A percentile compares a stretch with the other conserved stretches of the same genome.
Conservation (phyloP, 2,113 vertebrate genomes). For the Crypturellus undulatus region DNA sequence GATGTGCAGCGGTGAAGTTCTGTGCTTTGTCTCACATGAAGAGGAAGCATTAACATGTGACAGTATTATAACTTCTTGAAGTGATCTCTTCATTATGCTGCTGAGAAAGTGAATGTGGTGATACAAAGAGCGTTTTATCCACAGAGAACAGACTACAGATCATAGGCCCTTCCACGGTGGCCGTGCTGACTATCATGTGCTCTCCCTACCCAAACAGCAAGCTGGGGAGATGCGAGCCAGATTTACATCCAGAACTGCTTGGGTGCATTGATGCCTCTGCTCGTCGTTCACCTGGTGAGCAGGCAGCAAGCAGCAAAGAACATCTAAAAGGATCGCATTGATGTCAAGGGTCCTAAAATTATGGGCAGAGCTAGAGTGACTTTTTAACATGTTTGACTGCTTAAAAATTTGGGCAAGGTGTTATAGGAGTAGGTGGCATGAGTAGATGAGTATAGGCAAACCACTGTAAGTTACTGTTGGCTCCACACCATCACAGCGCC, state of each 20-base stretch:
- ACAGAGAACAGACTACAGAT: background rate
- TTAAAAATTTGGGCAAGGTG: background rate
- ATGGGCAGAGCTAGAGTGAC: background rate
- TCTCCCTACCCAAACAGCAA: background rate
- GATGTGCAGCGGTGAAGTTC: background rate
- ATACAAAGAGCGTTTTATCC: slow-evolving; percentile 50
- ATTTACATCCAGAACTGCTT: background rate
- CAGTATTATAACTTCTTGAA: slow-evolving; percentile 22
- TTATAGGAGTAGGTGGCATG: background rate
- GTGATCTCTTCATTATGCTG: slow-evolving; percentile 42
- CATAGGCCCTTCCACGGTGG: background rate
- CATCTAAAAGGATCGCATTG: background rate
- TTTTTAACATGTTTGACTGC: background rate
- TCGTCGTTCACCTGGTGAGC: background rate
- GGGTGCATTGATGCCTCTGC: background rate
- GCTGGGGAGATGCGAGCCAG: background rate
- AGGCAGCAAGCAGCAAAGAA: background rate
- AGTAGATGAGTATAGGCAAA: background rate
- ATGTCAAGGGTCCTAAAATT: background rate
- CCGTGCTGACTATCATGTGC: slow-evolving; percentile 62
- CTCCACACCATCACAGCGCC: background rate
- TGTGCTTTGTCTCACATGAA: slow-evolving; percentile 24
- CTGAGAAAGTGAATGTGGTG: background rate
- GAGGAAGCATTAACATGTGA: slow-evolving; percentile 42
- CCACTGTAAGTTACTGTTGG: background rate